phyloP scores from a whole-genome alignment of 35 echinoderm and acorn worm species.

The Apostichopus japonicus region DNA sequence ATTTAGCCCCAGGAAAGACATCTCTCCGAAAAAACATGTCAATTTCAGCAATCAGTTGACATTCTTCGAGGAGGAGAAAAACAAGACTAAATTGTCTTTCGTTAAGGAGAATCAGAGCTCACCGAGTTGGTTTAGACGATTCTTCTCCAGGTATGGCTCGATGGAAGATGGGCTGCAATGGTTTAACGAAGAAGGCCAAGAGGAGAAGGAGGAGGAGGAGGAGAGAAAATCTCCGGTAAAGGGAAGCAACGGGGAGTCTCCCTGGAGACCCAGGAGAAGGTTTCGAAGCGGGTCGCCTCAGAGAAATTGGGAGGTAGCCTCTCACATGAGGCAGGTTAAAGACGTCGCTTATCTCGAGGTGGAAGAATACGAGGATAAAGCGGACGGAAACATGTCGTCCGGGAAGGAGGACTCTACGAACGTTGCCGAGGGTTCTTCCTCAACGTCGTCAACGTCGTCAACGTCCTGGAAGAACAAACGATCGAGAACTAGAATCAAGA shows the following conservation, averaged over 20 bases:
- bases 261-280: conserved; percentile 20
- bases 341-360: conserved; percentile 49
- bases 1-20: conserved; percentile 46
- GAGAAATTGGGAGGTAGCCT: conserved; percentile 48
- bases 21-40: conserved; percentile 55
- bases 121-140: conserved; percentile 51
- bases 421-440: not conserved
- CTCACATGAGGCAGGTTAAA: conserved; percentile 51
- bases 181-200: conserved; percentile 4
- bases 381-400: not conserved
- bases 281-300: conserved; percentile 8
- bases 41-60: conserved; percentile 56
- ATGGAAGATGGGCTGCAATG: conserved; percentile 13
- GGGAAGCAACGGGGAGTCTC: not conserved
- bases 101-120: conserved; percentile 55
- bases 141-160: conserved; percentile 40
- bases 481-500: conserved; percentile 37
- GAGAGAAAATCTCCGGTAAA: not conserved
- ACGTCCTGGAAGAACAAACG: not conserved
- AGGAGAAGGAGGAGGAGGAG: not conserved
- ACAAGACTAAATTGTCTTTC: conserved; percentile 1
- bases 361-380: conserved; percentile 4
- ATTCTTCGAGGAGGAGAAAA: conserved; percentile 22
- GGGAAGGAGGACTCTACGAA: not conserved
- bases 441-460: not conserved